Percentiles rank a stretch among this genome's conserved stretches.
These are phyloP conservation scores for Cyclophora albipunctata DNA, from an alignment of 2,888 invertebrate genomes.

Conservation along the genomic window DNA sequence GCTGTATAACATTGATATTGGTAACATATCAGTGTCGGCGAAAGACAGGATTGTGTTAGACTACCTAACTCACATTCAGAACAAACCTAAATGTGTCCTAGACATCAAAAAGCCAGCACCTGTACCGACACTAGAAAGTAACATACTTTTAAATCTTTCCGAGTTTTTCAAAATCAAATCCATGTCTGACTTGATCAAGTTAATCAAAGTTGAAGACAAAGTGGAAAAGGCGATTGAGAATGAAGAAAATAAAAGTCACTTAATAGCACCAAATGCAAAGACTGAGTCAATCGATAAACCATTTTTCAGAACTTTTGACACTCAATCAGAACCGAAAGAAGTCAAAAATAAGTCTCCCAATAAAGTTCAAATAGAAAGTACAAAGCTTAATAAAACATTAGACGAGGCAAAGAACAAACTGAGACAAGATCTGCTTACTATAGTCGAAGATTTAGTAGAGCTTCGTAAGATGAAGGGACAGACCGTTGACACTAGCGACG, in stretches of 20 bases:
- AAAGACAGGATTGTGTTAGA: conserved; percentile 58
- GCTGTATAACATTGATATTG: conserved; percentile 34
- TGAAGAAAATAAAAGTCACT: no score
- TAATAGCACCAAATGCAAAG: no score
- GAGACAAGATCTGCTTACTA: conserved; percentile 24
- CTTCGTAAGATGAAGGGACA: conserved; percentile 41
- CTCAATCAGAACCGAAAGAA: no score
- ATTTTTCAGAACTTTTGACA: no score
- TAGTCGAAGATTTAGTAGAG: conserved; percentile 52
- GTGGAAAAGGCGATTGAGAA: no score
- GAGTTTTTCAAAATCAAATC: conserved; percentile 61
- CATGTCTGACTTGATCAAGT: conserved; percentile 45
- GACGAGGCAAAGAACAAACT: no score
- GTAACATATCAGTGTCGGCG: conserved; percentile 32
- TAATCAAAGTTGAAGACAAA: conserved; percentile 20
- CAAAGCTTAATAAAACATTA: no score
- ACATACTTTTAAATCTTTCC: conserved; percentile 50
- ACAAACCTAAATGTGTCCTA: conserved; percentile 41
- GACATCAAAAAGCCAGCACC: conserved; percentile 20
- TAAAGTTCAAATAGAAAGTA: no score
- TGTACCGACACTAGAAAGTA: conserved; percentile 39
- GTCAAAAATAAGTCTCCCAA: no score
- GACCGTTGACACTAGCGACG: conserved; percentile 38
- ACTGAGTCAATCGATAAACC: no score
- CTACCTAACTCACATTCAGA: conserved; percentile 48